A percentile compares a stretch with the other conserved stretches of the same genome.
Conservation (phyloP, 2,113 vertebrate genomes). For the Sterrhoptilus dennistouni region DNA sequence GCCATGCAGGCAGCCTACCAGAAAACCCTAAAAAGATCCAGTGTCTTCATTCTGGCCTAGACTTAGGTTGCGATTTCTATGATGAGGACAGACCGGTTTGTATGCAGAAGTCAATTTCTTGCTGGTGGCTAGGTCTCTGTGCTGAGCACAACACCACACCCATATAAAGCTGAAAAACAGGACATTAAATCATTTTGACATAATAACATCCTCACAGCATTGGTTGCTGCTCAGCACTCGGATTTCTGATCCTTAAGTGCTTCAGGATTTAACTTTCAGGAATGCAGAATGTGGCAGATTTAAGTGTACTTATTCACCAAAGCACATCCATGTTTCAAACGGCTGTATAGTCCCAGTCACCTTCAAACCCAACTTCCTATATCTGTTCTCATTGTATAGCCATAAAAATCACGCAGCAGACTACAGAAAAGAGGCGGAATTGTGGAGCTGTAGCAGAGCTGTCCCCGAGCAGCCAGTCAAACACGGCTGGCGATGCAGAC, state of each 20-base stretch:
- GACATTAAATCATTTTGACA: not conserved
- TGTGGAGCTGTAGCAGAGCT: fast-evolving
- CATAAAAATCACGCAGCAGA: not conserved
- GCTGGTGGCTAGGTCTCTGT: not conserved
- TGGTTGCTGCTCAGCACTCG: not conserved
- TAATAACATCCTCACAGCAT: not conserved
- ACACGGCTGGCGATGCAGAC: not conserved
- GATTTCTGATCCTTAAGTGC: not conserved
- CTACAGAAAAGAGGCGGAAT: not conserved
- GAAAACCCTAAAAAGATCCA: not conserved
- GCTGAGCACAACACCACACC: not conserved
- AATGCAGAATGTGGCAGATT: not conserved
- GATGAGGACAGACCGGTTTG: not conserved
- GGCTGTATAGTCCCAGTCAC: not conserved
- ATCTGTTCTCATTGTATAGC: not conserved
- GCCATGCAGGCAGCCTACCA: not conserved
- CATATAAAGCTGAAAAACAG: not conserved
- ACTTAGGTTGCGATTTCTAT: not conserved
- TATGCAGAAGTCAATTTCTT: not conserved
- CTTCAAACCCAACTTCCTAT: not conserved
- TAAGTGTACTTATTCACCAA: not conserved
- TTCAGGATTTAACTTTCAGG: not conserved
- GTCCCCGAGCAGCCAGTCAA: not conserved
- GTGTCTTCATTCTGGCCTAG: not conserved
- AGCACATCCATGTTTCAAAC: not conserved